phyloP scores from a whole-genome alignment of 2,113 vertebrate genomes.

The Monarcha castaneiventris region DNA sequence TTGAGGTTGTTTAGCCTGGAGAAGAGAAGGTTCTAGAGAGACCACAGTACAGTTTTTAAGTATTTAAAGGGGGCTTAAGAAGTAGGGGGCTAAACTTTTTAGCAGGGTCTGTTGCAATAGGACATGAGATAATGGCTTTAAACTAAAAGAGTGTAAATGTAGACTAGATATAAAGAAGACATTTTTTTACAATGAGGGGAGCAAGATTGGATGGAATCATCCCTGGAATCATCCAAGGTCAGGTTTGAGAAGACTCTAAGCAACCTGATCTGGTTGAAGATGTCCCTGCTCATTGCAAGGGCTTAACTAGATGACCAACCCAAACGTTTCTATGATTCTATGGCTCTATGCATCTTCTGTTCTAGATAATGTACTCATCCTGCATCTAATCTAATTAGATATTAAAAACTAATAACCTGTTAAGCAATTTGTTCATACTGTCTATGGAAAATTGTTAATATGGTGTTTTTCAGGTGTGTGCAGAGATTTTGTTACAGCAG shows the following conservation, averaged over 20 bases:
- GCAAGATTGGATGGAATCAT: background rate
- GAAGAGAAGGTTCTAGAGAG: background rate
- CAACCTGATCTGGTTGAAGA: background rate
- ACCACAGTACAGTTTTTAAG: background rate
- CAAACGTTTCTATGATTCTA: background rate
- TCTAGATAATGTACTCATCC: background rate
- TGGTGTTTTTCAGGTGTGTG: background rate
- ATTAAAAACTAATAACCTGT: background rate
- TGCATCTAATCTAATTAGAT: background rate
- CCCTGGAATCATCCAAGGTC: background rate
- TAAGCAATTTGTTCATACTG: background rate
- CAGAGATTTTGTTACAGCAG: background rate
- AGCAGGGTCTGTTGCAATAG: background rate
- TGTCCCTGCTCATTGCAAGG: background rate
- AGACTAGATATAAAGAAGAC: background rate
- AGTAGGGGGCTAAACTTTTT: background rate
- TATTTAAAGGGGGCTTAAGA: background rate
- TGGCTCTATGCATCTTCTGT: background rate
- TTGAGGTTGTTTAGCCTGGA: background rate
- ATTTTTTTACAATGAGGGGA: background rate
- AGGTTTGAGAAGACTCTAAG: background rate
- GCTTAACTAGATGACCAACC: background rate
- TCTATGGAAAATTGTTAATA: background rate
- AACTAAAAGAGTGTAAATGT: background rate
- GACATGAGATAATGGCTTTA: background rate